phyloP scores from a whole-genome alignment of 2,797 vertebrate species.

The Pseudotriccus pelzelni region DNA sequence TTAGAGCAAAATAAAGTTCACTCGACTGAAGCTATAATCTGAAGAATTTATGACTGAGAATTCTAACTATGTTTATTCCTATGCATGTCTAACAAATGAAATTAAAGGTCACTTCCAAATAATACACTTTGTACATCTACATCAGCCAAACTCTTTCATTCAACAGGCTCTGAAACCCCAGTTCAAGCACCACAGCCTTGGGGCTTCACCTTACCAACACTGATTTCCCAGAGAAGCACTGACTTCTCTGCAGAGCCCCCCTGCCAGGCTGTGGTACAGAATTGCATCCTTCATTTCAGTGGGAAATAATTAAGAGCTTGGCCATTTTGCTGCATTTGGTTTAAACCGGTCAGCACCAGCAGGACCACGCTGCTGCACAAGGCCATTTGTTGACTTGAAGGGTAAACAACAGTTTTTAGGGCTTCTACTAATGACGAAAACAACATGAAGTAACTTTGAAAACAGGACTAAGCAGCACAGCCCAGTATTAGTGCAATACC shows the following conservation, averaged over 20 bases:
- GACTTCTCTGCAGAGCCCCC: neutral
- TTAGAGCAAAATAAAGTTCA: conserved; percentile 25
- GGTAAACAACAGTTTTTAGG: neutral
- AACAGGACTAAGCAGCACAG: neutral
- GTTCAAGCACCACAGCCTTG: neutral
- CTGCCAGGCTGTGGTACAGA: neutral
- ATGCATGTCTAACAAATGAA: conserved; percentile 31
- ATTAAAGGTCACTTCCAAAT: conserved; percentile 37
- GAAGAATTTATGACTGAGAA: conserved; percentile 23
- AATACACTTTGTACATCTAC: neutral
- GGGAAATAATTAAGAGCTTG: neutral
- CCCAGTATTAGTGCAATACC: neutral
- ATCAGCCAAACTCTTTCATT: neutral
- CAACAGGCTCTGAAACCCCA: neutral
- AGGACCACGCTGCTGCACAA: neutral
- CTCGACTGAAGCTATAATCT: neutral
- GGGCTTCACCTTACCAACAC: neutral
- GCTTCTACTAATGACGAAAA: neutral
- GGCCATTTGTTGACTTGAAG: neutral
- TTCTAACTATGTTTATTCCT: conserved; percentile 14
- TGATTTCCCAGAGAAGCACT: neutral
- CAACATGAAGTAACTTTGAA: neutral
- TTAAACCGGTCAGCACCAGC: accelerated
- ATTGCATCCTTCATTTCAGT: neutral
- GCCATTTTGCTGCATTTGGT: neutral